phyloP scores from a whole-genome alignment of 1,140 invertebrate species.

The Bactericera cockerelli region DNA sequence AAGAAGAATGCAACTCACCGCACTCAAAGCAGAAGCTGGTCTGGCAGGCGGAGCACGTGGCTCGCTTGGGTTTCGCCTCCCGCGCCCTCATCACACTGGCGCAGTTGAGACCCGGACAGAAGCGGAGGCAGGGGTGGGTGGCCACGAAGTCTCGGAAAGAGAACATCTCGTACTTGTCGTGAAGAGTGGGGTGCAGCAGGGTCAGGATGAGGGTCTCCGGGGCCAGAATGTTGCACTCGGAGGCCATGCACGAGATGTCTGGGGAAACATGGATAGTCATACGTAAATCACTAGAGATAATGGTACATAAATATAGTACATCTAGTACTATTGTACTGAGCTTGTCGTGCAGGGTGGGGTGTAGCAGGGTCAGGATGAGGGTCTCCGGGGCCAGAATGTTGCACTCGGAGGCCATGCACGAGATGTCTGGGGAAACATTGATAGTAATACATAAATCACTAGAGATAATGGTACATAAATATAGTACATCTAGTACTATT shows the following conservation, averaged over 20 bases:
- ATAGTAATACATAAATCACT: too few relatives aligned
- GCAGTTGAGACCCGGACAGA: constrained; percentile 95
- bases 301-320: too few relatives aligned
- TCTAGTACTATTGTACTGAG: too few relatives aligned
- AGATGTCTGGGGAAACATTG: too few relatives aligned
- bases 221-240: constrained; percentile 76
- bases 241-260: constrained; percentile 92
- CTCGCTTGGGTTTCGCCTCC: constrained; percentile 61
- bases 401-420: too few relatives aligned
- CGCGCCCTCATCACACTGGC: constrained; percentile 63
- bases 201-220: constrained; percentile 91
- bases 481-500: too few relatives aligned
- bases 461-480: too few relatives aligned
- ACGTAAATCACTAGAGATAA: too few relatives aligned
- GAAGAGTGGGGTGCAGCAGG: constrained; percentile 45
- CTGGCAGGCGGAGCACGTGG: constrained; percentile 61
- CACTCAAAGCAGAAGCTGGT: constrained; percentile 53
- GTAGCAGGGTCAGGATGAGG: too few relatives aligned
- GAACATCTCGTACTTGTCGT: constrained; percentile 88
- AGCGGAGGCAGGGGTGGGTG: constrained; percentile 74
- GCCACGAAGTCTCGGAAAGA: constrained; percentile 93
- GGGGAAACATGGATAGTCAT: too few relatives aligned
- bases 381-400: too few relatives aligned
- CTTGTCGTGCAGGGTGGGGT: too few relatives aligned
- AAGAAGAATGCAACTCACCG: neutral